Evolutionary conservation across 2,113 vertebrate species (phyloP), one percentile per base, ranked within the genome.

Genomic region (Scomber colias): DNA sequence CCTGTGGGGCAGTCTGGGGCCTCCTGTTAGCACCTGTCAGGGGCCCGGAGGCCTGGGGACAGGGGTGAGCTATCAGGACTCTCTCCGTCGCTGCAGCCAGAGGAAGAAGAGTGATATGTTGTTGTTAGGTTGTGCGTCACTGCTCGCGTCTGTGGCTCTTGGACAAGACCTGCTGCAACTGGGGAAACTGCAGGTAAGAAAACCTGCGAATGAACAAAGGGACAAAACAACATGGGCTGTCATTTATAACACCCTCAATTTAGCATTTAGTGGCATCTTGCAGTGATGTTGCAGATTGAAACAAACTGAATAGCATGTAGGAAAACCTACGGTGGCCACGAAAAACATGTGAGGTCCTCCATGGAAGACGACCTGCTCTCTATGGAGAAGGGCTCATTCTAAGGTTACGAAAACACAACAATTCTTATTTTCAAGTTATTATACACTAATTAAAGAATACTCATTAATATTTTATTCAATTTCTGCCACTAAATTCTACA

Each of bases 141-240:
- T 97, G 66, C 91, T 97, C 19, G 95, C 96, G 0, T 95, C 97
- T 0, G 94, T 98, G 14, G 96, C 87, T 8, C 91, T 98, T 12
- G 97, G 97, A 1, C 93, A 92, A 0, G 96, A 97, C 66, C 89
- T 97, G 67, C 82, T 95, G 0, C 95, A 96, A 79, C 91, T 95
- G 55, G 96, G 96, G 4, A 92, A 89, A 80, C 84, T 93, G 54
- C 95, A 95, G 94, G 93, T 95, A 70, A 73, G 57, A n/a, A 30
- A 49, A 16, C 45, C 16, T 15, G 7, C 1, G 16, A 14, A 19
- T 8, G 14, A 27, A 15, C 46, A 67, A 17, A 30, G 9, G 14
- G 27, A 57, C 8, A 21, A 55, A 17, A 35, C 6, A 15, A 15
- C 4, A 7, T 5, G 1, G 24, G 14, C 13, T 24, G 24, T 55